phyloP scores from a whole-genome alignment of 1,140 invertebrate species.

The Cydia strobilella region DNA sequence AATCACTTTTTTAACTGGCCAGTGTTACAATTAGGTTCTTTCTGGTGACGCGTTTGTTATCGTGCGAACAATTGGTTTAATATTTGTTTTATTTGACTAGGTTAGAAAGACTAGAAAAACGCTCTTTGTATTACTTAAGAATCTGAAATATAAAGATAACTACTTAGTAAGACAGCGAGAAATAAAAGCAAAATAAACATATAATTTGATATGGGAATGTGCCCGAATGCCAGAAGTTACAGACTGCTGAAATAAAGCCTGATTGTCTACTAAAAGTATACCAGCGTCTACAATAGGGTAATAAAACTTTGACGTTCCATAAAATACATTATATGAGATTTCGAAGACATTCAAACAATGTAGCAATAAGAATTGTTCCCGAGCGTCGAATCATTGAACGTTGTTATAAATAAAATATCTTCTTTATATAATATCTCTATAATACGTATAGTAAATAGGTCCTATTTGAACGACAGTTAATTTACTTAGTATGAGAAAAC shows the following conservation, averaged over 20 bases:
- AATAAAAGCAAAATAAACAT: slow-evolving; percentile 19
- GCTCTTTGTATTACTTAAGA: neutral
- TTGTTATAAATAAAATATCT: neutral
- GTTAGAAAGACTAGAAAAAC: slow-evolving; percentile 7
- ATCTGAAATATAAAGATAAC: neutral
- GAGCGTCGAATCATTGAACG: neutral
- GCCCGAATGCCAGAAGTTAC: neutral
- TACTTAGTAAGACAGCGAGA: neutral
- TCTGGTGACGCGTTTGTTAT: neutral
- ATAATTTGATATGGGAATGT: slow-evolving; percentile 15
- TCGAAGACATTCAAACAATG: slow-evolving; percentile 16
- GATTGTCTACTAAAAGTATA: slow-evolving; percentile 14
- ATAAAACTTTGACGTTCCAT: slow-evolving; percentile 29
- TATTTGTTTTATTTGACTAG: neutral
- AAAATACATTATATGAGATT: slow-evolving; percentile 26
- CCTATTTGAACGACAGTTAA: too few species aligned
- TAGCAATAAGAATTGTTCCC: neutral
- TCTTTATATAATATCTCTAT: too few species aligned
- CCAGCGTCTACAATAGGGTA: slow-evolving; percentile 9
- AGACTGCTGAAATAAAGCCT: slow-evolving; percentile 8
- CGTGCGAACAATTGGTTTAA: neutral
- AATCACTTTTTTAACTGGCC: slow-evolving; percentile 3
- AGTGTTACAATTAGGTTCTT: neutral
- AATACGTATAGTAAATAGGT: too few species aligned
- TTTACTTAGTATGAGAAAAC: too few species aligned